phyloP scores from a whole-genome alignment of 2,888 invertebrate genomes.

The Acanthosoma haemorrhoidale region DNA sequence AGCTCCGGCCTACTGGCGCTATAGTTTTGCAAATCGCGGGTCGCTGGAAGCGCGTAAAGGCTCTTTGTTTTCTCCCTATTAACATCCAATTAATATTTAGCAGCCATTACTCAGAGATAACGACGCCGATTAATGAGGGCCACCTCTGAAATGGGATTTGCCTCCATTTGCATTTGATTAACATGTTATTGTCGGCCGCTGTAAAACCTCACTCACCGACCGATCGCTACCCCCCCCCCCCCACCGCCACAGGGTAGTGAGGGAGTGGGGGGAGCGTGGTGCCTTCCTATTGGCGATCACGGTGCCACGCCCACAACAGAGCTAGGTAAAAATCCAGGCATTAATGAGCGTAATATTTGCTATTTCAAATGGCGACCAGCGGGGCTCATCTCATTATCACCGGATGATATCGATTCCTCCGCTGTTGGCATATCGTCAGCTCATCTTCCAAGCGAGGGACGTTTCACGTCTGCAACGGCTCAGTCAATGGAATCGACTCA shows the following conservation, averaged over 20 bases:
- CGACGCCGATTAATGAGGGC: slow-evolving; percentile 33
- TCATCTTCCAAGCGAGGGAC: too few relatives aligned
- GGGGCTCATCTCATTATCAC: too few relatives aligned
- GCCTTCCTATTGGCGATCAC: not conserved
- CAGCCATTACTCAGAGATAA: slow-evolving; percentile 37
- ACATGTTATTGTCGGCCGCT: slow-evolving; percentile 16
- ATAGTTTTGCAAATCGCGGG: not conserved
- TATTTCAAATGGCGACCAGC: too few relatives aligned
- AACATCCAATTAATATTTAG: slow-evolving; percentile 38
- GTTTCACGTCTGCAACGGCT: too few relatives aligned
- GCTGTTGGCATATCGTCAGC: too few relatives aligned
- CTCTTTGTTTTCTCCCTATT: slow-evolving; percentile 33
- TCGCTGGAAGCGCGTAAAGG: not conserved
- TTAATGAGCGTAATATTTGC: too few relatives aligned
- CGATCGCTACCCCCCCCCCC: not conserved
- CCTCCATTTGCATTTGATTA: slow-evolving; percentile 36
- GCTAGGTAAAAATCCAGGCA: not conserved
- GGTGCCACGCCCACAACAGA: not conserved
- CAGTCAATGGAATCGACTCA: too few relatives aligned
- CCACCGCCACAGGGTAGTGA: not conserved
- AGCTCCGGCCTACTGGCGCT: too few relatives aligned
- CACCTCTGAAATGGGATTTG: slow-evolving; percentile 35
- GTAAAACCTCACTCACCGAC: slow-evolving; percentile 11
- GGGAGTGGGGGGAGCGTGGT: not conserved
- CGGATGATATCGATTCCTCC: too few relatives aligned